Evolutionary conservation across 2,113 vertebrate genomes (phyloP).

Genomic region (Taxidea taxus): DNA sequence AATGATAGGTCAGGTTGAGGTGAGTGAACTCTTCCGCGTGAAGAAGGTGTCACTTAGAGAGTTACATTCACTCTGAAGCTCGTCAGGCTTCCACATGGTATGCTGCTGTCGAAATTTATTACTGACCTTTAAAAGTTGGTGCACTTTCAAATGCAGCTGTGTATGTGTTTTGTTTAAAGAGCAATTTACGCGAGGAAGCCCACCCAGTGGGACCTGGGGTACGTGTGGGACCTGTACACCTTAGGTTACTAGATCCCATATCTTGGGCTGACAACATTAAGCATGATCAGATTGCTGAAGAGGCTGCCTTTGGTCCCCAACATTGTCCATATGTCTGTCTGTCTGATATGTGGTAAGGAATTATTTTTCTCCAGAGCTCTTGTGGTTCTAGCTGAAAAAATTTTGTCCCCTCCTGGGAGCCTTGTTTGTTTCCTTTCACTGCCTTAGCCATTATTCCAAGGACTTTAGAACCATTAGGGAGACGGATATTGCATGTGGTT

Average conservation of each 20-base stretch:
- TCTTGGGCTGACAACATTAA: not conserved
- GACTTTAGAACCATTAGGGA: slow-evolving; percentile 19
- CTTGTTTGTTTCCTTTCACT: slow-evolving; percentile 38
- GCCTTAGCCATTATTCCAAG: slow-evolving; percentile 24
- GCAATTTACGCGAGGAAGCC: not conserved
- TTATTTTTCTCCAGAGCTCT: slow-evolving; percentile 13
- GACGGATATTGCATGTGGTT: not conserved
- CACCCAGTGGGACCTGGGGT: not conserved
- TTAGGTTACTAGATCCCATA: not conserved
- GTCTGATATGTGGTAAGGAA: not conserved
- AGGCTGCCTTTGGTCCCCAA: not conserved
- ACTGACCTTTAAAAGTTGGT: slow-evolving; percentile 40
- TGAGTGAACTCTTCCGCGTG: not conserved
- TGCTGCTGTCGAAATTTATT: not conserved
- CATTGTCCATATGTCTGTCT: not conserved
- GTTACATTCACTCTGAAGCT: not conserved
- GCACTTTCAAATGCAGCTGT: not conserved
- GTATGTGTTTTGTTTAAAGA: not conserved
- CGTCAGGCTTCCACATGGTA: not conserved
- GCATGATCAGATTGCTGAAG: not conserved
- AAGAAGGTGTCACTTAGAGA: not conserved
- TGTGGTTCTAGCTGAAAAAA: not conserved
- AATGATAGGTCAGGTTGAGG: not conserved
- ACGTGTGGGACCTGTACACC: not conserved
- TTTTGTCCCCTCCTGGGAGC: not conserved